A percentile compares a stretch with the other conserved stretches of the same genome.
Evolutionary conservation across 2,888 invertebrate species (phyloP).

Genomic region (Pimpla rufipes): DNA sequence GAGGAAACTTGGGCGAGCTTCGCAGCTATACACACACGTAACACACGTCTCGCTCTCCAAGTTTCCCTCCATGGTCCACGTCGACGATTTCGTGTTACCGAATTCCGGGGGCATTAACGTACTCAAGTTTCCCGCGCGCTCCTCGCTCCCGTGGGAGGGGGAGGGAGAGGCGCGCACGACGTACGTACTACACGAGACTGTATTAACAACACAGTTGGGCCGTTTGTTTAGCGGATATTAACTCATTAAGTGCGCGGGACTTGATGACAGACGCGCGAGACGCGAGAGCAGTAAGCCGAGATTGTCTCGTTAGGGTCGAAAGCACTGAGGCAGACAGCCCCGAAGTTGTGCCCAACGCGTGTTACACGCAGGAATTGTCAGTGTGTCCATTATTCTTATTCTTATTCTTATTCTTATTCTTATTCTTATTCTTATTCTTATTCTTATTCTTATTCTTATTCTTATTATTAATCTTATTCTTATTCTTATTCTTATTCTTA

Average conservation of each 20-base stretch:
- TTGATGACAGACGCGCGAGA: slow-evolving; percentile 22
- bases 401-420: neutral
- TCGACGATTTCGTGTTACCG: too few species aligned
- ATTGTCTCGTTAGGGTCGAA: slow-evolving; percentile 28
- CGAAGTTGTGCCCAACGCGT: slow-evolving; percentile 12
- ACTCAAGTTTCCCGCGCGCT: slow-evolving; percentile 18
- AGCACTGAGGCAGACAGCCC: neutral
- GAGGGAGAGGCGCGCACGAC: too few species aligned
- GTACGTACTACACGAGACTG: slow-evolving; percentile 39
- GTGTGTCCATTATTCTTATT: neutral
- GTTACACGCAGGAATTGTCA: slow-evolving; percentile 4
- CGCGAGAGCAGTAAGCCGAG: neutral
- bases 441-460: too few species aligned
- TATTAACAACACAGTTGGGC: slow-evolving; percentile 28
- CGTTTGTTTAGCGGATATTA: slow-evolving; percentile 50
- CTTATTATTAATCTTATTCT: too few species aligned
- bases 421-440: too few species aligned
- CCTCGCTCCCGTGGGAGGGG: neutral
- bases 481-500: neutral
- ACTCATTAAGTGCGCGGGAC: slow-evolving; percentile 41
- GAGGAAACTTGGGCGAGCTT: neutral
- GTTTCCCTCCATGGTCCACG: too few species aligned
- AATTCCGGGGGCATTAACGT: slow-evolving; percentile 19
- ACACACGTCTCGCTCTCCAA: neutral
- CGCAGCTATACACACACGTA: neutral